Evolutionary conservation across 2,888 invertebrate genomes (phyloP).

Genomic region (Volucella inflata): DNA sequence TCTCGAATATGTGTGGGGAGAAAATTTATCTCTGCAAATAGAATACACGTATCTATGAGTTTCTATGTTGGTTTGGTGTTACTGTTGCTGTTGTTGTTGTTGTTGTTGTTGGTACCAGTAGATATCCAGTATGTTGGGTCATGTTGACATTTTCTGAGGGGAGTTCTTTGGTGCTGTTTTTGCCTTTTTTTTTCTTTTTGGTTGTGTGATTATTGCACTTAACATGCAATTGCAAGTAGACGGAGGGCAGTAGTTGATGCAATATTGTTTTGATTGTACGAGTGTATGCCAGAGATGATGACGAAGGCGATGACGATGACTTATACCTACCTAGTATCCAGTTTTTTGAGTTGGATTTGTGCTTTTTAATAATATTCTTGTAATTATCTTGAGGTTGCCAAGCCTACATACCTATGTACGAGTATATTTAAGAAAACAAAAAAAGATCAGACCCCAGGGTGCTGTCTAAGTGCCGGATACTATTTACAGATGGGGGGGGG

Average conservation of each 20-base stretch:
- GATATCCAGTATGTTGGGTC: constrained; percentile 38
- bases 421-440: neutral
- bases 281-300: constrained; percentile 31
- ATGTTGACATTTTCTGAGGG: constrained; percentile 71
- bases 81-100: constrained; percentile 10
- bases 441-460: constrained; percentile 5
- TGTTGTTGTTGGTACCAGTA: constrained; percentile 1
- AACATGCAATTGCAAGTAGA: constrained; percentile 60
- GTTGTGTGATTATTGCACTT: constrained; percentile 68
- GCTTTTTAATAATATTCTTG: neutral
- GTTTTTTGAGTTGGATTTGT: constrained; percentile 44
- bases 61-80: no score
- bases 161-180: constrained; percentile 61
- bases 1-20: constrained; percentile 61
- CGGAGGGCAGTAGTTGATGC: constrained; percentile 22
- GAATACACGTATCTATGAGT: constrained; percentile 51
- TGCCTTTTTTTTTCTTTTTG: constrained; percentile 41
- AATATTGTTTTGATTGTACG: constrained; percentile 40
- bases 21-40: constrained; percentile 67
- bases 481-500: constrained; percentile 1
- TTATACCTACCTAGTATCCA: constrained; percentile 66
- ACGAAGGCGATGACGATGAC: constrained; percentile 44
- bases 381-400: constrained; percentile 56
- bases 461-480: neutral
- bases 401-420: constrained; percentile 63